Conservation (phyloP, 1,140 invertebrate genomes). For the Triops longicaudatus region DNA sequence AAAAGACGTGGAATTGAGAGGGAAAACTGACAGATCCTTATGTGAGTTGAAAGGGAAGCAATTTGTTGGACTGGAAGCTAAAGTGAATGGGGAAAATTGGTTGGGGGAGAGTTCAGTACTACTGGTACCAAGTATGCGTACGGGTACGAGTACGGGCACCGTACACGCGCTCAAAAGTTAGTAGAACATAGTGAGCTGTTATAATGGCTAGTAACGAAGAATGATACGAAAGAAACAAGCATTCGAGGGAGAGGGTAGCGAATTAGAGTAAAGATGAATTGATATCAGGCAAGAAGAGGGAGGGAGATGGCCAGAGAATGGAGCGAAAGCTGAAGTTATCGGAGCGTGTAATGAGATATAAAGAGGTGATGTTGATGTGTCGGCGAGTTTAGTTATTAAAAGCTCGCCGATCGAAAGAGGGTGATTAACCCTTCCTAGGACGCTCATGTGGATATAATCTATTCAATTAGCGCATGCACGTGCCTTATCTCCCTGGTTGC, state of each 20-base stretch:
- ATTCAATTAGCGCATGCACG: background rate
- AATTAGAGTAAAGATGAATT: background rate
- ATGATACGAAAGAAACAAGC: background rate
- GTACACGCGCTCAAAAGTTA: background rate
- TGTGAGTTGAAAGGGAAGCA: slow-evolving; percentile 13
- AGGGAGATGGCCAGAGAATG: background rate
- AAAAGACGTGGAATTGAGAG: background rate
- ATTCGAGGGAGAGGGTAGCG: background rate
- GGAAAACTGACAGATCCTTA: slow-evolving; percentile 11
- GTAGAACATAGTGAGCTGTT: background rate
- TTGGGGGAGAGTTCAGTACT: background rate
- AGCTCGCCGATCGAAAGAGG: background rate
- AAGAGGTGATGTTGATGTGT: slow-evolving; percentile 9
- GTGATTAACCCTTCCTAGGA: background rate
- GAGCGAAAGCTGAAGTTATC: background rate
- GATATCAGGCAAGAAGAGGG: background rate
- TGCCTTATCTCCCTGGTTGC: background rate
- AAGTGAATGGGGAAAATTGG: background rate
- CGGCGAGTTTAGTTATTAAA: background rate
- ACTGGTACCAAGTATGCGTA: no score
- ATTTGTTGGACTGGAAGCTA: background rate
- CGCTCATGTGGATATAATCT: background rate
- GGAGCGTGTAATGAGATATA: slow-evolving; percentile 8
- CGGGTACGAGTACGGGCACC: background rate
- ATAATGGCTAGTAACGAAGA: background rate